Conservation (phyloP, 2,797 vertebrate genomes). For the Choloepus didactylus region DNA sequence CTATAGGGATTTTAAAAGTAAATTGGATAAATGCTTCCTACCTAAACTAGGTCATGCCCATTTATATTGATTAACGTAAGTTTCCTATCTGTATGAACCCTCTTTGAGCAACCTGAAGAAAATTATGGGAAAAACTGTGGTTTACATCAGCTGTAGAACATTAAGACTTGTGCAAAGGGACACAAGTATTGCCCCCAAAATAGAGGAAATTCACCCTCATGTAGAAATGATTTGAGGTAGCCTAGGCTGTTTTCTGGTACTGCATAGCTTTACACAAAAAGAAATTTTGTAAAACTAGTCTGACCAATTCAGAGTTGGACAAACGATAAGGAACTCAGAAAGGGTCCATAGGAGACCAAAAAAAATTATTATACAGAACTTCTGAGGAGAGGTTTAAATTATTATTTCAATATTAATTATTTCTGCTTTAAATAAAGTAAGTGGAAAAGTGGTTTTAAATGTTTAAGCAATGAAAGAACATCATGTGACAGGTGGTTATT, state of each 20-base stretch:
- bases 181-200: not conserved
- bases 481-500: not conserved
- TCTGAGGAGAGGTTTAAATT: not conserved
- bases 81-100: not conserved
- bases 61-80: not conserved
- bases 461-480: conserved; percentile 38
- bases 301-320: not conserved
- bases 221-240: not conserved
- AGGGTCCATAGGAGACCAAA: not conserved
- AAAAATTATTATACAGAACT: not conserved
- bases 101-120: conserved; percentile 29
- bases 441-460: not conserved
- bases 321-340: conserved; percentile 20
- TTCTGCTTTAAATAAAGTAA: conserved; percentile 37
- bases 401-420: not conserved
- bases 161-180: not conserved
- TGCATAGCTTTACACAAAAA: not conserved
- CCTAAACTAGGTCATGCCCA: conserved; percentile 4
- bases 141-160: not conserved
- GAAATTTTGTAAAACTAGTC: not conserved
- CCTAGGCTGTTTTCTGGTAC: not conserved
- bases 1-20: not conserved
- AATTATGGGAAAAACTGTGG: not conserved
- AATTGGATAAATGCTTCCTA: not conserved
- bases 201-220: not conserved